These are phyloP conservation scores for Hedya salicella DNA, from an alignment of 2,888 invertebrate species.

Conservation along the genomic window DNA sequence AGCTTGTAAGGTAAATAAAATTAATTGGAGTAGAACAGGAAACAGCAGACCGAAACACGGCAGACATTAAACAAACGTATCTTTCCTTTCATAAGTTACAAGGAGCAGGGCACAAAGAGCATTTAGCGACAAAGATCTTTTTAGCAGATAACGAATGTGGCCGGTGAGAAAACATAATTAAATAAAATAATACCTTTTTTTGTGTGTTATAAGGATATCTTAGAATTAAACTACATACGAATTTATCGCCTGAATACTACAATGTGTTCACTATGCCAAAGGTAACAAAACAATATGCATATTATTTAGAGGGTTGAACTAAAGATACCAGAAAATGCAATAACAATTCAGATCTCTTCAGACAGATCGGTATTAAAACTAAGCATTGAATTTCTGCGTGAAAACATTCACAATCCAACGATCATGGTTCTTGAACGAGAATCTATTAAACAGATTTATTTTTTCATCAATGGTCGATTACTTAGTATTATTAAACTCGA, in stretches of 20 bases:
- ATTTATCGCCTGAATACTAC: no score
- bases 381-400: background rate
- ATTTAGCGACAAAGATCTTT: constrained; percentile 19
- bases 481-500: constrained; percentile 44
- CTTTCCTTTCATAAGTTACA: constrained; percentile 22
- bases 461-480: constrained; percentile 41
- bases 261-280: no score
- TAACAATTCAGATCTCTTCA: background rate
- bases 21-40: constrained; percentile 38
- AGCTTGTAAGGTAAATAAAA: constrained; percentile 29
- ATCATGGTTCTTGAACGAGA: constrained; percentile 19
- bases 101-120: constrained; percentile 10
- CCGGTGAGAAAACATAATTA: background rate
- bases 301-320: no score
- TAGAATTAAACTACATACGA: no score
- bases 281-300: no score
- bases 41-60: constrained; percentile 30
- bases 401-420: constrained; percentile 10
- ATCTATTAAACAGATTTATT: constrained; percentile 37
- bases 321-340: background rate
- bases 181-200: no score
- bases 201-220: no score
- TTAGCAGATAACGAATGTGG: background rate
- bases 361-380: background rate
- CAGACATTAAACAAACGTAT: constrained; percentile 36